Base-by-base conservation (phyloP, 2,888 invertebrate genomes). In the Synanthedon myopaeformis region DNA sequence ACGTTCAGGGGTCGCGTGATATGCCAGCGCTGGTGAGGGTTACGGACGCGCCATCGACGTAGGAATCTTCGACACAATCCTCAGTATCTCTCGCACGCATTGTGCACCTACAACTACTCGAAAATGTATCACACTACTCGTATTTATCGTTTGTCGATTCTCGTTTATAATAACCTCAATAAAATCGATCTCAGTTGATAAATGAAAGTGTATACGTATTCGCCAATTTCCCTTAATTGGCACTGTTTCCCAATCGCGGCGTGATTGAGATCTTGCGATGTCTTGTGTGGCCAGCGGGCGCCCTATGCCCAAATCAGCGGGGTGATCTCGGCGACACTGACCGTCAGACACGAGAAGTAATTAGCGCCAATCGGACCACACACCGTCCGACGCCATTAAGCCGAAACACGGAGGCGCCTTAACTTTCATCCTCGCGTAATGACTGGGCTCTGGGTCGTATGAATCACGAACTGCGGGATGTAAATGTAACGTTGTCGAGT, bases 141-240 rank as follows among this genome's bases (percentile, higher is more conserved):
- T 35, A 35, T 10, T 35, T 35, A 10, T 35, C 6, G 35, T n/a
- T 45, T 45, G 11, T 45, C 14, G 13, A 14, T 45, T 13, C 51
- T 63, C 62, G 59, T 67, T 64, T 70, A 73, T 78, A 73, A 79
- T 77, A 75, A 69, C 74, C 59, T 62, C 69, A 67, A 70, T 74
- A 69, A 74, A 70, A 41, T 23, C 62, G 61, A 69, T 69, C 65
- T 67, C 63, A 63, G 62, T 58, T 60, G 63, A 76, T 81, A 80
- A 79, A 82, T 80, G 72, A 72, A 71, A 62, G 67, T 60, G 63
- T 63, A 35, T 35, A 66, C 69, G 64, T 77, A 73, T 75, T 78
- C 75, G 74, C 67, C 72, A 72, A 76, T 80, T 76, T 76, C 61
- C 80, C 75, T 73, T 83, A 82, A 83, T 83, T 80, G 82, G 82